phyloP scores from a whole-genome alignment of 2,113 vertebrate genomes.

The Erythrolamprus reginae region DNA sequence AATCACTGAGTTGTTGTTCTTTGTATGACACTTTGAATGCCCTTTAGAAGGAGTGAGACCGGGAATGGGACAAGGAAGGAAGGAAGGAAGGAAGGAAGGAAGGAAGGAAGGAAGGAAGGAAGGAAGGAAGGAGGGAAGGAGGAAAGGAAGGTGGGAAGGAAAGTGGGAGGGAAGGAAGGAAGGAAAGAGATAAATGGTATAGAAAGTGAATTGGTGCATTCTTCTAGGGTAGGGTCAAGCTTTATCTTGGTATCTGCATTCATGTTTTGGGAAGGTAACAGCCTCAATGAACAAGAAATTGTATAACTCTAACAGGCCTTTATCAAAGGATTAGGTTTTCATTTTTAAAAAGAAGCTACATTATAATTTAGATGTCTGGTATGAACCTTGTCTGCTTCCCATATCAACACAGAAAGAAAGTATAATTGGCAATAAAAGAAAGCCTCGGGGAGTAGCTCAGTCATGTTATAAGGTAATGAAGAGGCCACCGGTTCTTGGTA shows the following conservation, averaged over 20 bases:
- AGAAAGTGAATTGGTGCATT: neutral
- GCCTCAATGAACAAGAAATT: neutral
- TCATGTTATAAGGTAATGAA: neutral
- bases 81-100: too few species aligned
- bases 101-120: neutral
- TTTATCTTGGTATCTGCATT: neutral
- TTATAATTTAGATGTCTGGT: neutral
- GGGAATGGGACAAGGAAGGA: neutral
- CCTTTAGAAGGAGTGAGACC: neutral
- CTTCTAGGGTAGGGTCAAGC: neutral
- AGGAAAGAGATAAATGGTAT: neutral
- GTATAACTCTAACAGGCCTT: neutral
- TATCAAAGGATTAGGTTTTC: neutral
- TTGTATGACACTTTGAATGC: neutral
- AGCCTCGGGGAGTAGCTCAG: neutral
- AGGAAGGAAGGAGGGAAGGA: too few species aligned
- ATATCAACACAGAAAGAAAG: neutral
- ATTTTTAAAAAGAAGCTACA: neutral
- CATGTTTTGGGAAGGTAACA: neutral
- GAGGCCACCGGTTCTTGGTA: neutral
- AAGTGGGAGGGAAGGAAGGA: too few species aligned
- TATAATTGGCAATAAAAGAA: neutral
- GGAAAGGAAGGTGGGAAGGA: too few species aligned
- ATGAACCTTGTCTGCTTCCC: neutral
- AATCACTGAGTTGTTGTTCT: neutral